Evolutionary conservation across 1,140 invertebrate species (phyloP).

Genomic region (Drosophila auraria): DNA sequence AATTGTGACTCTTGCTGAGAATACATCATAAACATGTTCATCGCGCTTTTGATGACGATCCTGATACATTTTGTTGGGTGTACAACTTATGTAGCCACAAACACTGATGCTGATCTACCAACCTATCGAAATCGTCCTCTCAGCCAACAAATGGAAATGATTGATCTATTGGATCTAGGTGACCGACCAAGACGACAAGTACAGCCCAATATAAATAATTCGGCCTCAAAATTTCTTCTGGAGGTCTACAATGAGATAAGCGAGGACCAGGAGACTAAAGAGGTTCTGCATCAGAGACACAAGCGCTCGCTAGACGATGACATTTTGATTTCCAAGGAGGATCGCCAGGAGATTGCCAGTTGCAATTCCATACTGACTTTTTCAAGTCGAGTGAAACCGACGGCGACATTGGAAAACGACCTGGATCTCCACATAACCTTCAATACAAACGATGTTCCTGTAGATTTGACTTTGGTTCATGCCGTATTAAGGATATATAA

Average conservation of each 20-base stretch:
- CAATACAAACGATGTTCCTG: conserved; percentile 75
- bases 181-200: conserved; percentile 50
- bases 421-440: conserved; percentile 61
- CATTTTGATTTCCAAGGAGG: conserved; percentile 66
- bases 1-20: background rate
- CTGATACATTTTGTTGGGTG: conserved; percentile 1
- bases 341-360: conserved; percentile 73
- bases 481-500: conserved; percentile 74
- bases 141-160: conserved; percentile 68
- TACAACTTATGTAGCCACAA: conserved; percentile 41
- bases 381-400: conserved; percentile 47
- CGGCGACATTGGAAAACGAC: background rate
- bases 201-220: conserved; percentile 54
- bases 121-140: conserved; percentile 21
- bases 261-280: conserved; percentile 67
- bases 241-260: conserved; percentile 80
- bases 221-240: conserved; percentile 77
- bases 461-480: conserved; percentile 61
- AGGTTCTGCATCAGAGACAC: conserved; percentile 61
- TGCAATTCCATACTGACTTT: conserved; percentile 82
- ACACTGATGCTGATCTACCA: conserved; percentile 29
- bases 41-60: conserved; percentile 5
- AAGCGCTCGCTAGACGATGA: conserved; percentile 71
- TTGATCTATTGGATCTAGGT: conserved; percentile 66
- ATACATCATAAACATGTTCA: conserved; percentile 10